A percentile compares a stretch with the other conserved stretches of the same genome.
phyloP scores from a whole-genome alignment of 2,888 invertebrate species.

The Bugulina stolonifera region DNA sequence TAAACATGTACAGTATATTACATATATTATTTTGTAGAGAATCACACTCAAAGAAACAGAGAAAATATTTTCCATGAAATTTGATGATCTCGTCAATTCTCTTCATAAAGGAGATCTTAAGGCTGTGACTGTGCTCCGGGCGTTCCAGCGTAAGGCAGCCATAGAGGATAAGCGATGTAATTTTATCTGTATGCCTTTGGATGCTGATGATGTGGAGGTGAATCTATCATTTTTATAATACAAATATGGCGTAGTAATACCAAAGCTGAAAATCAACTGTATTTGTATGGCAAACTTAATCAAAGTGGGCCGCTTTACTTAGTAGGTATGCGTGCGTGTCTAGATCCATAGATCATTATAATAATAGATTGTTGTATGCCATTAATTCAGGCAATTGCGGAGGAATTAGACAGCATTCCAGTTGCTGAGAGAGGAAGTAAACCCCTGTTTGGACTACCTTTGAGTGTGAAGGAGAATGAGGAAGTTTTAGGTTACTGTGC shows the following conservation, averaged over 20 bases:
- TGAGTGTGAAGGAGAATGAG: slow-evolving; percentile 44
- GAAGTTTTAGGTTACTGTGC: background rate
- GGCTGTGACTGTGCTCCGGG: slow-evolving; percentile 27
- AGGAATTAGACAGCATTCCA: slow-evolving; percentile 11
- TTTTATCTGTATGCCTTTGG: slow-evolving; percentile 27
- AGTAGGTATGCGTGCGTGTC: too few species aligned
- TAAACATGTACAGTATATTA: too few species aligned
- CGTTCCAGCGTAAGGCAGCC: slow-evolving; percentile 28
- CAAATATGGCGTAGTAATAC: background rate
- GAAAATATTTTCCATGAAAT: background rate
- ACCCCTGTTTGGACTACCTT: slow-evolving; percentile 44
- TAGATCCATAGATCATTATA: too few species aligned
- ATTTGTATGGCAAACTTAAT: too few species aligned
- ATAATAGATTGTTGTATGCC: too few species aligned
- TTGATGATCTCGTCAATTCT: background rate
- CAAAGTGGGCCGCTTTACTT: too few species aligned
- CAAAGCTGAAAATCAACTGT: too few species aligned
- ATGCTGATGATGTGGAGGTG: slow-evolving; percentile 28
- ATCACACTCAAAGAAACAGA: background rate
- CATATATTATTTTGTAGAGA: background rate
- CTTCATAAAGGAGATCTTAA: slow-evolving; percentile 12
- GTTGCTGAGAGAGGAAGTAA: background rate
- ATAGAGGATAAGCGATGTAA: slow-evolving; percentile 28
- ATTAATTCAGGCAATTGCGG: background rate
- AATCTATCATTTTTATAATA: background rate